These are phyloP conservation scores for Drosophila lowei DNA, from an alignment of 1,140 invertebrate genomes.

Conservation along the genomic window DNA sequence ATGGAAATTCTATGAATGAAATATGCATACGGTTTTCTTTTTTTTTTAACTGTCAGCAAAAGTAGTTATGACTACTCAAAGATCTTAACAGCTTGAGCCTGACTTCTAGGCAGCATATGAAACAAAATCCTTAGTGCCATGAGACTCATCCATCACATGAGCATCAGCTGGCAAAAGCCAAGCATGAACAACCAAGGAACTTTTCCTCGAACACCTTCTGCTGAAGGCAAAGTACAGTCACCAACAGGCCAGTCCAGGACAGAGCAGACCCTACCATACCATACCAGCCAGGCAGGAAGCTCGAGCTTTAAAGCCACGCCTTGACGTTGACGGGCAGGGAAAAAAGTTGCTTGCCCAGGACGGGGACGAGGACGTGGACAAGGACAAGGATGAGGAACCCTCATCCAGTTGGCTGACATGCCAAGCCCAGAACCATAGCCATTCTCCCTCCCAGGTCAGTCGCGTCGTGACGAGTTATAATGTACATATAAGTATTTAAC, in stretches of 20 bases:
- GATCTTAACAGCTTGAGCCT: background rate
- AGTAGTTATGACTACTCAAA: too few species aligned
- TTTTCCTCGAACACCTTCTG: constrained; percentile 30
- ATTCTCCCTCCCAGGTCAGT: background rate
- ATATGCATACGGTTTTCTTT: background rate
- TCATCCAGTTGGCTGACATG: constrained; percentile 64
- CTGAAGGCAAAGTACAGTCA: constrained; percentile 20
- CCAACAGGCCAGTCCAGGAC: background rate
- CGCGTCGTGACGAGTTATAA: constrained; percentile 38
- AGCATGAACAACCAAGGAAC: constrained; percentile 19
- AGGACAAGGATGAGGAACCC: constrained; percentile 27
- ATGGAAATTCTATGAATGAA: background rate
- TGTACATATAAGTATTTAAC: constrained; percentile 53
- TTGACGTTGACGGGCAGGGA: constrained; percentile 69
- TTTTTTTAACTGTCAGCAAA: constrained; percentile 18
- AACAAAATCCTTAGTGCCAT: constrained; percentile 34
- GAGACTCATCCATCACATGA: constrained; percentile 44
- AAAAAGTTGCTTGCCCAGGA: constrained; percentile 41
- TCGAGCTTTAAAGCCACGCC: constrained; percentile 26
- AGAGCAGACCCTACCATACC: background rate
- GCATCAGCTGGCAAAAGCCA: constrained; percentile 32
- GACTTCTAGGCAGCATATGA: constrained; percentile 7
- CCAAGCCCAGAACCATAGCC: constrained; percentile 32
- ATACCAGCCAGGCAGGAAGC: background rate
- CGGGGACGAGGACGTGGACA: too few species aligned